These are phyloP conservation scores for Dichetophora obliterata DNA, from an alignment of 2,888 invertebrate species.

Conservation along the genomic window DNA sequence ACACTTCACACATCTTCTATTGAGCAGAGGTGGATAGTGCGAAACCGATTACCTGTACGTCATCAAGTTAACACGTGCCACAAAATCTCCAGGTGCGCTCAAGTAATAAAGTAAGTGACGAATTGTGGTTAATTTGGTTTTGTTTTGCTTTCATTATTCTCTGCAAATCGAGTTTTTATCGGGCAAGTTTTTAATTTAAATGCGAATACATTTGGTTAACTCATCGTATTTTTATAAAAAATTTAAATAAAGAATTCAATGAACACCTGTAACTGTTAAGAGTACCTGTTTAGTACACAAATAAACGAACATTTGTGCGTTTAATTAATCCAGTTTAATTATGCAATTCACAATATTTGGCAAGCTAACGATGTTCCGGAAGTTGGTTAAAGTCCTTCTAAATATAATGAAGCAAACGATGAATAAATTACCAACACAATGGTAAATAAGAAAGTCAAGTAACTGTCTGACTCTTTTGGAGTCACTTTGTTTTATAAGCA, in stretches of 20 bases:
- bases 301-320: neutral
- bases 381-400: neutral
- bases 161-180: neutral
- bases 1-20: no score
- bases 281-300: neutral
- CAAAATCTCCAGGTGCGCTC: neutral
- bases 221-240: neutral
- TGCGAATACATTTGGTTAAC: neutral
- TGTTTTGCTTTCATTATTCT: neutral
- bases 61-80: neutral
- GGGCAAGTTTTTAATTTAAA: neutral
- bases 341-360: neutral
- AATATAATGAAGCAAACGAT: neutral
- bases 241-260: neutral
- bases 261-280: neutral
- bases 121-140: neutral
- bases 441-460: no score
- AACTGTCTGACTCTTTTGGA: no score
- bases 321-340: slow-evolving; percentile 22
- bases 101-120: neutral
- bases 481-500: no score
- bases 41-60: neutral
- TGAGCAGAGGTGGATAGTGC: no score
- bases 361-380: neutral
- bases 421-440: no score